phyloP scores from a whole-genome alignment of 2,797 vertebrate genomes.

The Girardinus metallicus region DNA sequence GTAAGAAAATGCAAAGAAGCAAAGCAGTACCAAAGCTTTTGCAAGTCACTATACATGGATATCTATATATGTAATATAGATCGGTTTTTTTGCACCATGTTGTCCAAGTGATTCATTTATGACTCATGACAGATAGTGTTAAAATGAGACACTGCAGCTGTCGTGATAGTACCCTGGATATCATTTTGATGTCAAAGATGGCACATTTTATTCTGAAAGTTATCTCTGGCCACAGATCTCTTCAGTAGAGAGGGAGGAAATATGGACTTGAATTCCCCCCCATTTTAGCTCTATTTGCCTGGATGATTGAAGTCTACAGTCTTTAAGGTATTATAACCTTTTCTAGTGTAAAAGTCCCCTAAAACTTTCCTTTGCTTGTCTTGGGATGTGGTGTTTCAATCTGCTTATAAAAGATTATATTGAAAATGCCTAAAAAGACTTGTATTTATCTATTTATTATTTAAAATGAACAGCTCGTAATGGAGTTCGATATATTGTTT shows the following conservation, averaged over 20 bases:
- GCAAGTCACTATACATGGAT: neutral
- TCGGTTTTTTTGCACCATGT: neutral
- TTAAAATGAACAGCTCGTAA: neutral
- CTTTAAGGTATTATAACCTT: neutral
- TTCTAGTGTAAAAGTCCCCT: neutral
- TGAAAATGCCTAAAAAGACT: neutral
- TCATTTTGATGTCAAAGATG: neutral
- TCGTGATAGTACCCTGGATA: neutral
- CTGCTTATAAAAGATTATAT: neutral
- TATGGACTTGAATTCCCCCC: neutral
- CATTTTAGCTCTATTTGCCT: neutral
- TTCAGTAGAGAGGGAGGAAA: neutral
- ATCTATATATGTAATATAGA: neutral
- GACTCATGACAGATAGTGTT: neutral
- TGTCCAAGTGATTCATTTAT: neutral
- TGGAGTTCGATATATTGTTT: neutral
- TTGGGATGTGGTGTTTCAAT: neutral
- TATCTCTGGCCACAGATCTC: neutral
- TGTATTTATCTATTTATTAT: neutral
- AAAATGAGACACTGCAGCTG: neutral
- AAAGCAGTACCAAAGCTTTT: neutral
- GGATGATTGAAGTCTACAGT: neutral
- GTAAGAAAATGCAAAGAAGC: neutral
- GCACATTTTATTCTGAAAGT: neutral
- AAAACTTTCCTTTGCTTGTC: neutral